Conservation (phyloP, 2,797 vertebrate species). For the Rhynchonycteris naso region DNA sequence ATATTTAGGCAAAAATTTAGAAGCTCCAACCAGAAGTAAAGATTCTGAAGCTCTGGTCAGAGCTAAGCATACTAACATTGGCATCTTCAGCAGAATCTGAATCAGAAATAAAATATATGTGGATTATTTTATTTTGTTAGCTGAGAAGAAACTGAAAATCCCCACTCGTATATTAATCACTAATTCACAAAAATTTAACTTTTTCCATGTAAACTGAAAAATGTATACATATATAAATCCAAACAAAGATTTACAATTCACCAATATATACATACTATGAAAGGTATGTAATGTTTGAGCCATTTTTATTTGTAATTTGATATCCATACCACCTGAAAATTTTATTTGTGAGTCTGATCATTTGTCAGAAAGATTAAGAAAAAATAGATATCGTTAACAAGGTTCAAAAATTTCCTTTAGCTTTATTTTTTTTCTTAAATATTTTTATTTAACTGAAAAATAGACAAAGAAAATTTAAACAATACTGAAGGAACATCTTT, state of each 20-base stretch:
- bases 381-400: background rate
- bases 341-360: background rate
- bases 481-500: background rate
- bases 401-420: background rate
- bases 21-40: constrained; percentile 35
- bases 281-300: background rate
- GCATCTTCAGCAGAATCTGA: constrained; percentile 63
- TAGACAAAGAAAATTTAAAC: background rate
- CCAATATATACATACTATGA: background rate
- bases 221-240: background rate
- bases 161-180: background rate
- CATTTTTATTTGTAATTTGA: constrained; percentile 4
- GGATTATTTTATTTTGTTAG: constrained; percentile 7
- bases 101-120: constrained; percentile 50
- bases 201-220: background rate
- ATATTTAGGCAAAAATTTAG: constrained; percentile 67
- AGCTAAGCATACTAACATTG: background rate
- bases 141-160: background rate
- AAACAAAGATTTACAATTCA: background rate
- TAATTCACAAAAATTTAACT: background rate
- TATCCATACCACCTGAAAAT: background rate
- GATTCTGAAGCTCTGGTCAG: constrained; percentile 50
- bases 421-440: constrained; percentile 8
- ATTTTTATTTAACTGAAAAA: background rate
- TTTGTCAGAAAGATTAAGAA: background rate